These are phyloP conservation scores for Muntiacus reevesi DNA, from an alignment of 2,113 vertebrate genomes.

Conservation along the genomic window DNA sequence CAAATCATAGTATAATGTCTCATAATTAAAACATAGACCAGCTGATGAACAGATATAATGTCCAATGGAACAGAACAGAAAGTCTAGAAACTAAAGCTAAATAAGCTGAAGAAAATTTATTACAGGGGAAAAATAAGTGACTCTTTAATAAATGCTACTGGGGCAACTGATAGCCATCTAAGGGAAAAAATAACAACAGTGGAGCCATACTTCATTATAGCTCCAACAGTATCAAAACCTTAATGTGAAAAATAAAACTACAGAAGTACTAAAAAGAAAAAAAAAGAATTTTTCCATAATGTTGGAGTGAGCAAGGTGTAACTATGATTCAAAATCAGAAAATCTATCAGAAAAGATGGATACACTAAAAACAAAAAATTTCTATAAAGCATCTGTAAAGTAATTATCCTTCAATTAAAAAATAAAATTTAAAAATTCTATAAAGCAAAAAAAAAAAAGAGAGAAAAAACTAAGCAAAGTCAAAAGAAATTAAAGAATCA, in stretches of 20 bases:
- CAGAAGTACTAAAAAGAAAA: background rate
- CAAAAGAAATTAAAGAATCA: background rate
- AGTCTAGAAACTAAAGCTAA: background rate
- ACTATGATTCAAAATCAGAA: background rate
- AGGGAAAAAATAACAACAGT: background rate
- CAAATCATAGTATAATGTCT: background rate
- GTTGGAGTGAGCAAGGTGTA: background rate
- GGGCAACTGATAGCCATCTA: background rate
- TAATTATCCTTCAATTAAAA: background rate
- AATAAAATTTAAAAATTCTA: background rate
- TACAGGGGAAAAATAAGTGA: background rate
- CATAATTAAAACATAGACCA: background rate
- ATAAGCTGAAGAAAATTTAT: background rate
- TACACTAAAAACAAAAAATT: background rate
- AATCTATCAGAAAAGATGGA: background rate
- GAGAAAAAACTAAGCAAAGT: background rate
- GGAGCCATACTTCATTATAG: background rate
- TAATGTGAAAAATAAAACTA: background rate
- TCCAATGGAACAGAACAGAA: background rate
- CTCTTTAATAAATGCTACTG: background rate
- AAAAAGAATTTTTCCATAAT: background rate
- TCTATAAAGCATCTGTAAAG: background rate
- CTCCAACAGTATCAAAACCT: background rate
- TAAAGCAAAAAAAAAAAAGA: background rate
- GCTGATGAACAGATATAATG: background rate